phyloP scores from a whole-genome alignment of 2,113 vertebrate species.

The Oriolus oriolus region DNA sequence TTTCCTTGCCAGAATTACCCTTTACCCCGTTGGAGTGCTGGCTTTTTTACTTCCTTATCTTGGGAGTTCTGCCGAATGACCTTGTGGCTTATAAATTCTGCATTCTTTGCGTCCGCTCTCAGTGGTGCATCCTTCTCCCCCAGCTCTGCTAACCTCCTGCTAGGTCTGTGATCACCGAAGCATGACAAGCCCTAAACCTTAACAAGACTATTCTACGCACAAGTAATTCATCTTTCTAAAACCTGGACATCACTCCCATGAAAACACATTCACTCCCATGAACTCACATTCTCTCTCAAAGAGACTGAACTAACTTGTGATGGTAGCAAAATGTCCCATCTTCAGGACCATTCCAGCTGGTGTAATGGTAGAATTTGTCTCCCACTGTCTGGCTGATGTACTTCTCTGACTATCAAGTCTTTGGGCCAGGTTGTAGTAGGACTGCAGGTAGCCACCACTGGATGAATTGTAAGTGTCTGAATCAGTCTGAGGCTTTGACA shows the following conservation, averaged over 20 bases:
- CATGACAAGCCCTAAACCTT: not conserved
- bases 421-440: not conserved
- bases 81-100: not conserved
- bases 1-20: not conserved
- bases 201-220: not conserved
- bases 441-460: not conserved
- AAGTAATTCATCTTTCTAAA: not conserved
- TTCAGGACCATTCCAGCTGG: not conserved
- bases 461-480: not conserved
- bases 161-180: not conserved
- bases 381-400: not conserved
- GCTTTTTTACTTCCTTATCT: not conserved
- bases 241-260: not conserved
- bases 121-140: not conserved
- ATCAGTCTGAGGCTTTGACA: not conserved
- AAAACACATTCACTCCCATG: no score
- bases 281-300: no score
- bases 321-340: not conserved
- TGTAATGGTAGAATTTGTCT: not conserved
- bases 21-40: not conserved
- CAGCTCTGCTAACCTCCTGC: not conserved
- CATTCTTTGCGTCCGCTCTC: not conserved
- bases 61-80: not conserved
- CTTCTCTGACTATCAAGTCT: not conserved
- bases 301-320: not conserved